A percentile compares a stretch with the other conserved stretches of the same genome.
phyloP scores from a whole-genome alignment of 2,113 vertebrate species.

The Noturus placidus region DNA sequence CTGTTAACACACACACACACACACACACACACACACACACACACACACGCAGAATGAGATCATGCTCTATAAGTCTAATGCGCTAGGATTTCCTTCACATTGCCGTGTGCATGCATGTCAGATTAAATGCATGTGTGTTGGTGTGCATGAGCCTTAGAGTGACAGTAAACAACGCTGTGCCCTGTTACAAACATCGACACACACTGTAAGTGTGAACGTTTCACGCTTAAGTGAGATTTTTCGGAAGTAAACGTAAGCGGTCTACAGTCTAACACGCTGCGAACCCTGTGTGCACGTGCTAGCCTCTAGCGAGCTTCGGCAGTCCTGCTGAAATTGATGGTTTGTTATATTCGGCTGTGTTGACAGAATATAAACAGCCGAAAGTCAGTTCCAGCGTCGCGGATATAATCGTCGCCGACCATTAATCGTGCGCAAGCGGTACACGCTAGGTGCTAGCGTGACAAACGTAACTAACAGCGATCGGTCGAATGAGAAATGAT shows the following conservation, averaged over 20 bases:
- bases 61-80: conserved; percentile 17
- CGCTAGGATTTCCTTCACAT: conserved; percentile 24
- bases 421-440: conserved; percentile 62
- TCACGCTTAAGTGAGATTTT: conserved; percentile 4
- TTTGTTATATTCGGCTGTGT: conserved; percentile 49
- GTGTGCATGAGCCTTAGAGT: conserved; percentile 21
- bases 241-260: conserved; percentile 31
- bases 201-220: neutral
- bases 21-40: conserved; percentile 2
- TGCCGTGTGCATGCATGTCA: conserved; percentile 29
- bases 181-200: conserved; percentile 12
- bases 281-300: neutral
- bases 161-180: conserved; percentile 30
- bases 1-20: too few species aligned
- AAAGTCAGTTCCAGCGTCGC: conserved; percentile 20
- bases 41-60: conserved; percentile 15
- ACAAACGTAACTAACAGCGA: conserved; percentile 40
- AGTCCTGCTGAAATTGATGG: conserved; percentile 43
- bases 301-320: conserved; percentile 21
- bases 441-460: conserved; percentile 40
- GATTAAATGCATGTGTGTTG: conserved; percentile 38
- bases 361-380: conserved; percentile 53
- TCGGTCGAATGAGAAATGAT: conserved; percentile 64
- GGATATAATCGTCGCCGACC: conserved; percentile 45
- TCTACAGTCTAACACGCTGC: conserved; percentile 1